Evolutionary conservation across 2,113 vertebrate species (phyloP).

Genomic region (Xenopus borealis): DNA sequence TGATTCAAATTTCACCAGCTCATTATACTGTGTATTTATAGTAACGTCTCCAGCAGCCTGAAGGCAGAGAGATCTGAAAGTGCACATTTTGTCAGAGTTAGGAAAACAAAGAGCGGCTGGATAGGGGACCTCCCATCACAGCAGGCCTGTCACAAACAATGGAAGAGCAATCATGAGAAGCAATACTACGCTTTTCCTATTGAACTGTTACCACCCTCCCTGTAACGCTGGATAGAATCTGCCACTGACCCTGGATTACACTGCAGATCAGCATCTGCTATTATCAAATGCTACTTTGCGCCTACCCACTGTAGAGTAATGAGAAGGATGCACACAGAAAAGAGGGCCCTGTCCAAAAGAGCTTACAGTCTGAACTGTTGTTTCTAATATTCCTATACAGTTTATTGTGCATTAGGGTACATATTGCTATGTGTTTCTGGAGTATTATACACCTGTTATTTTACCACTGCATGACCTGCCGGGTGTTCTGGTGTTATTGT

Average conservation of each 20-base stretch:
- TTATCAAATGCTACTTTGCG: neutral
- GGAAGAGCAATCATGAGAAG: constrained; percentile 17
- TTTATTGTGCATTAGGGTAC: no score
- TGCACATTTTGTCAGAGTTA: constrained; percentile 45
- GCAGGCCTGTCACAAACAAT: constrained; percentile 39
- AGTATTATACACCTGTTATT: no score
- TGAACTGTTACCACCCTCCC: neutral
- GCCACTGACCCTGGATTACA: neutral
- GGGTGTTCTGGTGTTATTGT: no score
- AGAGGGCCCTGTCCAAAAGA: no score
- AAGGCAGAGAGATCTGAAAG: constrained; percentile 35
- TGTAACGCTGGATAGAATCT: neutral
- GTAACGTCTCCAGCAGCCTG: constrained; percentile 28
- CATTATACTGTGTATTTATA: constrained; percentile 46
- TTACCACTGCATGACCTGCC: no score
- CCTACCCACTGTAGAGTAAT: neutral
- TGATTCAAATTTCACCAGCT: constrained; percentile 41
- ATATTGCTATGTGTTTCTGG: no score
- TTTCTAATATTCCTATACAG: no score
- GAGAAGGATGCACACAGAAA: neutral
- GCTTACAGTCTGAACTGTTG: no score
- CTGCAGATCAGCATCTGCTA: neutral
- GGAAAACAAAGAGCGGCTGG: constrained; percentile 42
- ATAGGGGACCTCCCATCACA: constrained; percentile 38
- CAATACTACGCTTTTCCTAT: constrained; percentile 13